Percentiles rank a stretch among this genome's conserved stretches.
Conservation (phyloP, 1,140 invertebrate genomes). For the Orius insidiosus region DNA sequence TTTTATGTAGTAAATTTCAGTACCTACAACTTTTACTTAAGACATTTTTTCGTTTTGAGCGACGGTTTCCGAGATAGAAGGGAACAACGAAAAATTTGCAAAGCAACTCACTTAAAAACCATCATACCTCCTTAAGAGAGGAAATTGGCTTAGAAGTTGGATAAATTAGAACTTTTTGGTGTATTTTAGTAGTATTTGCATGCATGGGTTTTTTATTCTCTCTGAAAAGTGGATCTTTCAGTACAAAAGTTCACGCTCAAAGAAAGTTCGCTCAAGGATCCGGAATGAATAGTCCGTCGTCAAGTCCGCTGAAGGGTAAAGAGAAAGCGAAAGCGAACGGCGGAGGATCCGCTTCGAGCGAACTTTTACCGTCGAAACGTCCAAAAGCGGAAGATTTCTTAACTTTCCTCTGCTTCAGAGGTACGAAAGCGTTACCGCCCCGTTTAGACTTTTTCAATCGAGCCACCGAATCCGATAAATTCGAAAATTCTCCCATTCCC, state of each 20-base stretch:
- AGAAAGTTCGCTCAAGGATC: conserved; percentile 78
- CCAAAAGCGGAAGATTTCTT: conserved; percentile 82
- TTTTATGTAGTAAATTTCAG: too few species aligned
- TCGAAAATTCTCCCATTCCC: background rate
- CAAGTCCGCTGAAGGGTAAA: conserved; percentile 40
- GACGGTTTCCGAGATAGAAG: too few species aligned
- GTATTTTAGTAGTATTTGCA: background rate
- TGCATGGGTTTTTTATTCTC: conserved; percentile 1
- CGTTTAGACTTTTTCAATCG: conserved; percentile 56
- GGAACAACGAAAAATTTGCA: too few species aligned
- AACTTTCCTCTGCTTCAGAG: conserved; percentile 68
- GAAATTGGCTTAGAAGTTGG: background rate
- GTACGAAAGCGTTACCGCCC: conserved; percentile 51
- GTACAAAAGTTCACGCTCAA: conserved; percentile 69
- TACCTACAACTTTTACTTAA: too few species aligned
- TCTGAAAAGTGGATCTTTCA: conserved; percentile 23
- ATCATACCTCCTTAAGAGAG: too few species aligned
- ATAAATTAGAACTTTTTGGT: background rate
- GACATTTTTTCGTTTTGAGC: too few species aligned
- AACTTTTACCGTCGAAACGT: conserved; percentile 34
- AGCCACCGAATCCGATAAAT: conserved; percentile 17
- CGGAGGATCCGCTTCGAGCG: conserved; percentile 22
- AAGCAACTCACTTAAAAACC: too few species aligned
- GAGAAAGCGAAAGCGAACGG: conserved; percentile 27
- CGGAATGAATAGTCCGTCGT: conserved; percentile 32